Evolutionary conservation across 1,140 invertebrate genomes (phyloP).

Genomic region (Drosophila pruinosa): DNA sequence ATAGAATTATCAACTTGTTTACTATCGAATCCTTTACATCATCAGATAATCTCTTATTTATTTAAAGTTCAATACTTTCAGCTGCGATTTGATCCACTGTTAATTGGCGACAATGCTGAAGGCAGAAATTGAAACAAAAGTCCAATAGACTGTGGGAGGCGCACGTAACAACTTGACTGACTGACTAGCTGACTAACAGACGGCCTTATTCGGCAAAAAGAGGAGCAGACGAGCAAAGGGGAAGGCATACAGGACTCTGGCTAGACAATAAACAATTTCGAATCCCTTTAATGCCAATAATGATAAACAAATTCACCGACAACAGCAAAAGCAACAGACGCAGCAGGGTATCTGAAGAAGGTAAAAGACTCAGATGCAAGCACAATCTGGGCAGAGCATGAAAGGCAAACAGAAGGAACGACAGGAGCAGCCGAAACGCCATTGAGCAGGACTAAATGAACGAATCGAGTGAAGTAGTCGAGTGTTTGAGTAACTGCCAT

Average conservation of each 20-base stretch:
- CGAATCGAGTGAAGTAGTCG: slow-evolving; percentile 64
- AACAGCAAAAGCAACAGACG: not conserved
- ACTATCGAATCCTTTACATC: too few relatives aligned
- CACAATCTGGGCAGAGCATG: slow-evolving; percentile 43
- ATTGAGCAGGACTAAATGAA: slow-evolving; percentile 65
- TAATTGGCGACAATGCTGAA: slow-evolving; percentile 59
- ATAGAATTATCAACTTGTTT: too few relatives aligned
- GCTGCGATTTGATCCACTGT: slow-evolving; percentile 15
- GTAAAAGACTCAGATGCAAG: slow-evolving; percentile 11
- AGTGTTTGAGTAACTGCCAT: slow-evolving; percentile 68
- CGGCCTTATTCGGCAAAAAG: slow-evolving; percentile 53
- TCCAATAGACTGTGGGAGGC: slow-evolving; percentile 56
- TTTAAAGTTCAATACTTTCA: not conserved
- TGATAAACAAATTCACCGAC: slow-evolving; percentile 76
- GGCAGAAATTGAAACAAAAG: slow-evolving; percentile 60
- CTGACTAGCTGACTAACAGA: slow-evolving; percentile 49
- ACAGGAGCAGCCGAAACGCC: slow-evolving; percentile 57
- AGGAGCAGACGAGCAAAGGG: not conserved
- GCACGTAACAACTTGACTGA: slow-evolving; percentile 34
- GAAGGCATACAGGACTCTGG: slow-evolving; percentile 22
- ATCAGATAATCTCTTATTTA: not conserved
- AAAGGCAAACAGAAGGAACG: slow-evolving; percentile 60
- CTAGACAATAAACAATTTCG: slow-evolving; percentile 80
- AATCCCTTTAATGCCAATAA: slow-evolving; percentile 81
- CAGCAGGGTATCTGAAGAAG: not conserved